Evolutionary conservation across 2,113 vertebrate species (phyloP).

Genomic region (Pomatostomus ruficeps): DNA sequence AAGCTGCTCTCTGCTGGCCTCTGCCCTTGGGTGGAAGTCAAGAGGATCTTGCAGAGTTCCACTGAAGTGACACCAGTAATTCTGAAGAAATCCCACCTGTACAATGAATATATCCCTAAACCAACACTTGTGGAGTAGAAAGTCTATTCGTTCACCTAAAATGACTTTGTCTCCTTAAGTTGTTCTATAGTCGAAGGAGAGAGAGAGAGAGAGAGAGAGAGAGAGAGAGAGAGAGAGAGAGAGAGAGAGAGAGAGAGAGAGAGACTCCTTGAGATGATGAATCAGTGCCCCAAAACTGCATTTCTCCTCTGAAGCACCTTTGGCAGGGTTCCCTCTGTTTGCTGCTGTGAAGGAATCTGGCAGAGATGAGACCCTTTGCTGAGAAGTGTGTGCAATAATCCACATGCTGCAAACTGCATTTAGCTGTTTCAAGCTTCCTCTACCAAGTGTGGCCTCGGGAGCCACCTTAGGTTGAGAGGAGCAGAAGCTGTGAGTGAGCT

Average conservation of each 20-base stretch:
- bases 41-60: background rate
- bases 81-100: background rate
- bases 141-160: background rate
- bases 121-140: background rate
- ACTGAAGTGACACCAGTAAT: background rate
- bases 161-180: background rate
- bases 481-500: background rate
- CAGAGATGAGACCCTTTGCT: background rate
- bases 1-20: background rate
- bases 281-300: background rate
- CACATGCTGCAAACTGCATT: background rate
- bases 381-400: background rate
- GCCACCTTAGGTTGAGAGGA: background rate
- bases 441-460: background rate
- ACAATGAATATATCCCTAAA: background rate
- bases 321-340: background rate
- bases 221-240: too few relatives aligned
- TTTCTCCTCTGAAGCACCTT: background rate
- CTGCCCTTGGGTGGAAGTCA: background rate
- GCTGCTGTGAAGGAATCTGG: background rate
- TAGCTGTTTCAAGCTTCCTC: background rate
- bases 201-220: background rate
- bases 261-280: background rate
- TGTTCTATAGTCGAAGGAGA: background rate
- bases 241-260: background rate